Evolutionary conservation across 2,797 vertebrate genomes (phyloP).

Genomic region (Parauchenoglanis punctatus): DNA sequence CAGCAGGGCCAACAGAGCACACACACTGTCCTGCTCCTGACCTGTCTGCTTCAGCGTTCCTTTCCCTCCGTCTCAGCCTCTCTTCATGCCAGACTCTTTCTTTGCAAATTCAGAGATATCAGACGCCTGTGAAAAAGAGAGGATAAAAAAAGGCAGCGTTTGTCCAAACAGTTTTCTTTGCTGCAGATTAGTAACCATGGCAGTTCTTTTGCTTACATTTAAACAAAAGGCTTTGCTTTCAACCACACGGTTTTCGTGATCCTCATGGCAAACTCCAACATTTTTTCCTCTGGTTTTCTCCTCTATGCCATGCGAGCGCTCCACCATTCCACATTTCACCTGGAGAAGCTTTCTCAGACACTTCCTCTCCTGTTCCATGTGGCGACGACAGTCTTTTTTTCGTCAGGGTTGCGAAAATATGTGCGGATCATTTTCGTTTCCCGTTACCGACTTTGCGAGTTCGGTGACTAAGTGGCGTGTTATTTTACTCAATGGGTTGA

Average conservation of each 20-base stretch:
- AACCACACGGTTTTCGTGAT: neutral
- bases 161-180: constrained; percentile 41
- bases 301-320: neutral
- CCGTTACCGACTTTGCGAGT: constrained; percentile 19
- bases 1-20: constrained; percentile 36
- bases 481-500: constrained; percentile 35
- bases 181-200: constrained; percentile 58
- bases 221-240: constrained; percentile 45
- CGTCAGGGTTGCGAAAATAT: constrained; percentile 26
- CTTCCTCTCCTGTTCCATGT: neutral
- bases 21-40: constrained; percentile 65
- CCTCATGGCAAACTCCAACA: neutral
- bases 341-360: neutral
- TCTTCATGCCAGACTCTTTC: constrained; percentile 18
- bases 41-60: constrained; percentile 49
- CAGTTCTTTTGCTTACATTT: constrained; percentile 45
- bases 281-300: constrained; percentile 6
- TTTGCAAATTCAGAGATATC: constrained; percentile 27
- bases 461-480: constrained; percentile 34
- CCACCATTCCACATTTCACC: constrained; percentile 3
- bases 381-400: constrained; percentile 15
- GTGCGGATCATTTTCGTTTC: constrained; percentile 23
- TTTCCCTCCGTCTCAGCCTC: constrained; percentile 2
- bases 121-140: constrained; percentile 7
- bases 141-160: constrained; percentile 37